These are phyloP conservation scores for Megastigmus dorsalis DNA, from an alignment of 2,888 invertebrate species.

Conservation along the genomic window DNA sequence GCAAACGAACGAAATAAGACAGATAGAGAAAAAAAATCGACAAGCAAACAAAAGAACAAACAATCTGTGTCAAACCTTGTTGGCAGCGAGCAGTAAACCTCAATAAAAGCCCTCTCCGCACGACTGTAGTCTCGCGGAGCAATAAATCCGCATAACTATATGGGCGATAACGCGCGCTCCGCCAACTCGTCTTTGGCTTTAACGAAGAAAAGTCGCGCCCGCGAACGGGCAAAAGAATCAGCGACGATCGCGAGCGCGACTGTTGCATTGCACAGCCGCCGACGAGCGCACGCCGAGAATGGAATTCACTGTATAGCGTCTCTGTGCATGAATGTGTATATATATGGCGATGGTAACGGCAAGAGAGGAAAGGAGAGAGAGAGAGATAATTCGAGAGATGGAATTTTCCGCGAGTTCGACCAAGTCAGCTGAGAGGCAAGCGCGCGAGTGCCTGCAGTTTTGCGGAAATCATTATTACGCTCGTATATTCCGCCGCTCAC, in stretches of 20 bases:
- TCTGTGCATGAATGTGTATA: too few relatives aligned
- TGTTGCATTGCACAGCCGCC: background rate
- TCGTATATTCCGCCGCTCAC: background rate
- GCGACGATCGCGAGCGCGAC: background rate
- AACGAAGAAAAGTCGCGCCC: constrained; percentile 25
- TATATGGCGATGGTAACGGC: background rate
- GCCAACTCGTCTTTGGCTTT: background rate
- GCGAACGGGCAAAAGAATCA: background rate
- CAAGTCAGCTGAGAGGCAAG: background rate
- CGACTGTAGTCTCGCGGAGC: background rate
- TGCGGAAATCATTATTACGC: background rate
- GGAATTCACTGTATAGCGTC: too few relatives aligned
- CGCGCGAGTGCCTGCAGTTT: background rate
- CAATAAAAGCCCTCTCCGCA: constrained; percentile 24
- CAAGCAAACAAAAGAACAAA: too few relatives aligned
- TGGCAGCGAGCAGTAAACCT: constrained; percentile 17
- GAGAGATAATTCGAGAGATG: background rate
- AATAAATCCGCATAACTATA: constrained; percentile 19
- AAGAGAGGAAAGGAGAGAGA: background rate
- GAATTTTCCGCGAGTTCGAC: constrained; percentile 12
- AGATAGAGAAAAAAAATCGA: too few relatives aligned
- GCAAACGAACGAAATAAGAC: background rate
- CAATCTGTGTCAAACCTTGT: background rate
- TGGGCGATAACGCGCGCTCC: too few relatives aligned
- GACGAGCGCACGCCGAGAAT: too few relatives aligned